Conservation (phyloP, 2,797 vertebrate genomes). For the Sebastes hubbsi region DNA sequence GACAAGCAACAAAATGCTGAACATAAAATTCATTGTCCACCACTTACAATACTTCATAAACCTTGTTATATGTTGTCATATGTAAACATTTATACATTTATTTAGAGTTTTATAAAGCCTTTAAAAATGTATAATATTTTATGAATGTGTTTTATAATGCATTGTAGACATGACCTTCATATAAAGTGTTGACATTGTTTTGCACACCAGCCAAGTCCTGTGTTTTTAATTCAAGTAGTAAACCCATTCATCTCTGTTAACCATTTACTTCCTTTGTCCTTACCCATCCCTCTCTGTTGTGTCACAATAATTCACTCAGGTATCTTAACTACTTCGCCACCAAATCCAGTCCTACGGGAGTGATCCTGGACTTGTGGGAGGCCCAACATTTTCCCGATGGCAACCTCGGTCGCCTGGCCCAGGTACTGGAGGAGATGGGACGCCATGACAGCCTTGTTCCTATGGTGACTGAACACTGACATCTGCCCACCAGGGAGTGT, state of each 20-base stretch:
- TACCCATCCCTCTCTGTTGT: background rate
- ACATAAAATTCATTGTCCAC: background rate
- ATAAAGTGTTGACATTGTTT: background rate
- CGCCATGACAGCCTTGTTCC: slow-evolving; percentile 92
- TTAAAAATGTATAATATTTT: background rate
- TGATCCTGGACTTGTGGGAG: slow-evolving; percentile 98
- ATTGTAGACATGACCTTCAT: background rate
- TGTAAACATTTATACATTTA: background rate
- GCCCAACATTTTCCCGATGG: slow-evolving; percentile 98
- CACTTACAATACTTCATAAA: no score
- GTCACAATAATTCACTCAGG: slow-evolving; percentile 69
- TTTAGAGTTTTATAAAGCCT: background rate
- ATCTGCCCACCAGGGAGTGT: slow-evolving; percentile 34
- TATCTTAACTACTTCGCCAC: slow-evolving; percentile 99
- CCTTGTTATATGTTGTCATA: background rate
- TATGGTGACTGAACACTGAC: slow-evolving; percentile 89
- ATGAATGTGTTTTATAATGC: no score
- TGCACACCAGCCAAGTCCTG: background rate
- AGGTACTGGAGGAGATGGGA: slow-evolving; percentile 98
- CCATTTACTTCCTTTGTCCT: background rate
- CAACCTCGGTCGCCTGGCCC: slow-evolving; percentile 93
- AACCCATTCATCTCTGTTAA: background rate
- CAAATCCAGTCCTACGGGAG: slow-evolving; percentile 96
- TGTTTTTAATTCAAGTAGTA: background rate
- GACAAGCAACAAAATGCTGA: background rate